Percentiles rank a stretch among this genome's conserved stretches.
phyloP scores from a whole-genome alignment of 2,113 vertebrate species.

The Dolichotis patagonum region DNA sequence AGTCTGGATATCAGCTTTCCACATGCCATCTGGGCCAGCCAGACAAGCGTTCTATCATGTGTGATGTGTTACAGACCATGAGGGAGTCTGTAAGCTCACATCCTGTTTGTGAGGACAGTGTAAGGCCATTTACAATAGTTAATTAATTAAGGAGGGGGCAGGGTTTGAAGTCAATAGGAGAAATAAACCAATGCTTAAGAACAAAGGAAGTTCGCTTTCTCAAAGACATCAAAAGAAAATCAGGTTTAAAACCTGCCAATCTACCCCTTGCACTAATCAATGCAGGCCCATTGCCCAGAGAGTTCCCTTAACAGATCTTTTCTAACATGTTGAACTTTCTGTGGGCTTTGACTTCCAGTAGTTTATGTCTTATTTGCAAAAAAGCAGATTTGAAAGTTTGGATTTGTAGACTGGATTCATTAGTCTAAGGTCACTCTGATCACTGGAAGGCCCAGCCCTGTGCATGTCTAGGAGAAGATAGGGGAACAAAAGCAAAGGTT shows the following conservation, averaged over 20 bases:
- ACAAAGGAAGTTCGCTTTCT: slow-evolving; percentile 39
- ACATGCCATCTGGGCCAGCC: neutral
- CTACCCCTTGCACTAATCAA: neutral
- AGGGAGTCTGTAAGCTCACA: neutral
- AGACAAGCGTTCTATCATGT: neutral
- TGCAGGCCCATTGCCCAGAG: neutral
- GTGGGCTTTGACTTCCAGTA: neutral
- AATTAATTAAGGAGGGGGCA: neutral
- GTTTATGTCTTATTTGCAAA: neutral
- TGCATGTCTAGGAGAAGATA: neutral
- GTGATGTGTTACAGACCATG: neutral
- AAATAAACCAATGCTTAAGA: neutral
- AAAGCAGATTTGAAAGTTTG: neutral
- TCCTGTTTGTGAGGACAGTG: neutral
- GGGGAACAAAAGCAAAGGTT: neutral
- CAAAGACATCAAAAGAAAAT: slow-evolving; percentile 45
- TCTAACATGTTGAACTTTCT: neutral
- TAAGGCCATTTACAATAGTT: neutral
- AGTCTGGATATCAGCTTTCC: neutral
- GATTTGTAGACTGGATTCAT: neutral
- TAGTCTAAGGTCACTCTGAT: neutral
- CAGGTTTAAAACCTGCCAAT: neutral
- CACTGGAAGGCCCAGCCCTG: neutral
- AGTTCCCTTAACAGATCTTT: slow-evolving; percentile 19
- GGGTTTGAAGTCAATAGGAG: slow-evolving; percentile 3